A percentile compares a stretch with the other conserved stretches of the same genome.
Conservation (phyloP, 2,113 vertebrate genomes). For the Oxygymnocypris stewartii region DNA sequence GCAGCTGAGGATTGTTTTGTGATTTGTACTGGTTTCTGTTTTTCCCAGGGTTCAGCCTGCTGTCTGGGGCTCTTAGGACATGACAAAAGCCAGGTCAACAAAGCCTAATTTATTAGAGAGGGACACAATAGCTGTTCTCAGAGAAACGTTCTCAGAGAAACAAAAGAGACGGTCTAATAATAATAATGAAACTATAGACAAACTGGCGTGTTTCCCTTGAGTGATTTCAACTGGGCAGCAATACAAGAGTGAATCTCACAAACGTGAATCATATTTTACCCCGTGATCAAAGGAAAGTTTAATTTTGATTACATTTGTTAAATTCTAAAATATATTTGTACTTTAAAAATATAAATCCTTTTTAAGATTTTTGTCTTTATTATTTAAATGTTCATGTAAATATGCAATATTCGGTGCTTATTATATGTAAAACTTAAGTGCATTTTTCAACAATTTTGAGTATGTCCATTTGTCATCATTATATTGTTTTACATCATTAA, state of each 20-base stretch:
- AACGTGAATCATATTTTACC: background rate
- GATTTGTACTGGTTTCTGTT: conserved; percentile 48
- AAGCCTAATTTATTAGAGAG: conserved; percentile 59
- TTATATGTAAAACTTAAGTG: background rate
- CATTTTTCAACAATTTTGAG: background rate
- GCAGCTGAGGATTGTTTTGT: conserved; percentile 42
- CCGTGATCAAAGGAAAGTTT: background rate
- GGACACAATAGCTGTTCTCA: conserved; percentile 52
- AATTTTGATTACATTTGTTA: background rate
- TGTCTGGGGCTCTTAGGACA: conserved; percentile 40
- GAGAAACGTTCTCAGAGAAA: conserved; percentile 26
- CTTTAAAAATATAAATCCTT: background rate
- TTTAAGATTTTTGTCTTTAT: background rate
- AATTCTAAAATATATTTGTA: background rate
- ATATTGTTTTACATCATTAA: background rate
- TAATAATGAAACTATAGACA: conserved; percentile 34
- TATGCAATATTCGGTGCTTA: too few species aligned
- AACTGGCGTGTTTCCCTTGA: background rate
- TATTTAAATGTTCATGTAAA: background rate
- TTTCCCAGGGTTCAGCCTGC: conserved; percentile 50
- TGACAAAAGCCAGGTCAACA: conserved; percentile 52
- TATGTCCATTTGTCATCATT: background rate
- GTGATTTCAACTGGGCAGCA: background rate
- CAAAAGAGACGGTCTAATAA: background rate
- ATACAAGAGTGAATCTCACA: background rate